These are phyloP conservation scores for Xylota sylvarum DNA, from an alignment of 2,888 invertebrate species.

Conservation along the genomic window DNA sequence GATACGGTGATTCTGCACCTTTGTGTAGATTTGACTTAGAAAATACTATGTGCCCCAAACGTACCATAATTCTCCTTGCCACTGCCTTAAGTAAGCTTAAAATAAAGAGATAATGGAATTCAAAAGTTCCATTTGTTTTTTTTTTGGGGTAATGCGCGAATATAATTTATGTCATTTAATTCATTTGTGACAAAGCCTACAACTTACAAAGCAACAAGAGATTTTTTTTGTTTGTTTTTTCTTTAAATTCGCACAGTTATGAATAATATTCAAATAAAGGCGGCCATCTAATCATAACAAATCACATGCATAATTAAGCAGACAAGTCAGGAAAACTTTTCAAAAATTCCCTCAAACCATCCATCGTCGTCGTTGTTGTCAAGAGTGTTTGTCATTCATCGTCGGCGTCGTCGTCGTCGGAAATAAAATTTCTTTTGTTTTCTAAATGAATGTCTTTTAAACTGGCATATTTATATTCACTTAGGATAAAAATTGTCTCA, in stretches of 20 bases:
- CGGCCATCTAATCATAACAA: slow-evolving; percentile 27
- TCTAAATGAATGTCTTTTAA: slow-evolving; percentile 7
- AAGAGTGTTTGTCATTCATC: slow-evolving; percentile 27
- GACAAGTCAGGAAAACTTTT: slow-evolving; percentile 10
- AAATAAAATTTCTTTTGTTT: slow-evolving; percentile 18
- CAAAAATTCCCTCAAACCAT: slow-evolving; percentile 9
- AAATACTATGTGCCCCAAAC: too few relatives aligned
- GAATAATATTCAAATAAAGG: slow-evolving; percentile 7
- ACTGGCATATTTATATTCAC: slow-evolving; percentile 40
- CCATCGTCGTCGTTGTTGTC: background rate
- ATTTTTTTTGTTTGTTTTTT: background rate
- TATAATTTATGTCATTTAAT: background rate
- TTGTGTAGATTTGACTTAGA: too few relatives aligned
- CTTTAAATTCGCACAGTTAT: slow-evolving; percentile 4
- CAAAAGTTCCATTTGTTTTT: background rate
- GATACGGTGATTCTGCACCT: too few relatives aligned
- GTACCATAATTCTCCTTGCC: background rate
- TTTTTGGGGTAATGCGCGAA: background rate
- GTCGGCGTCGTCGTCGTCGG: slow-evolving; percentile 2
- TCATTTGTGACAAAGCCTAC: background rate
- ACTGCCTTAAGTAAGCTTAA: background rate
- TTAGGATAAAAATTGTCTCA: slow-evolving; percentile 32
- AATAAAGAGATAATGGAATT: background rate
- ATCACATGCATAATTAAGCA: slow-evolving; percentile 41
- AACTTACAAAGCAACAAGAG: background rate